These are phyloP conservation scores for Platysternon megacephalum DNA, from an alignment of 2,113 vertebrate species.

Conservation along the genomic window DNA sequence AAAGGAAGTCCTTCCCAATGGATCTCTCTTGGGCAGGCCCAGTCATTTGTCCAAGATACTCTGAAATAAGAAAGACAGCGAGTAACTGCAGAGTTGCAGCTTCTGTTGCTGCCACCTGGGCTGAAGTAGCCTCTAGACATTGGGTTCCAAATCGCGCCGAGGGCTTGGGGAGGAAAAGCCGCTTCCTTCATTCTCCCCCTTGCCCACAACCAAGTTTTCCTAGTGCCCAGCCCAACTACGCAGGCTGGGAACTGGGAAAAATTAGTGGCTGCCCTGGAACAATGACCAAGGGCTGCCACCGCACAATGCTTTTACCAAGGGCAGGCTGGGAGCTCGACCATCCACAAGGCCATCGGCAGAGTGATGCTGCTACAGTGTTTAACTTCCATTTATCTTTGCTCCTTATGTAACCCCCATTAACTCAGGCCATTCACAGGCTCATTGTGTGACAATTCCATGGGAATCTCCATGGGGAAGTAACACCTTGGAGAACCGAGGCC, in stretches of 20 bases:
- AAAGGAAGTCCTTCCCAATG: fast-evolving
- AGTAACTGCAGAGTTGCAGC: not conserved
- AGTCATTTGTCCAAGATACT: constrained; percentile 38
- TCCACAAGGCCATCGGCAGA: not conserved
- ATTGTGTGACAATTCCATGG: not conserved
- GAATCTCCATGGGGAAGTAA: not conserved
- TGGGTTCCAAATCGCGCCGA: not conserved
- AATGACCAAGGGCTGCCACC: not conserved
- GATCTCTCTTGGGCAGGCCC: fast-evolving
- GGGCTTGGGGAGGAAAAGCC: not conserved
- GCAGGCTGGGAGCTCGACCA: not conserved
- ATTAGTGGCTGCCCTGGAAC: not conserved
- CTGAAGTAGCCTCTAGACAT: not conserved
- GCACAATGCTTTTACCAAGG: not conserved
- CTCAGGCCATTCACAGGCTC: not conserved
- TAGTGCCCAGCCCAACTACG: too few species aligned
- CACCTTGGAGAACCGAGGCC: not conserved
- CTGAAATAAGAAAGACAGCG: not conserved
- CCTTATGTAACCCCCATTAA: not conserved
- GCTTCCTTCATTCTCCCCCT: not conserved
- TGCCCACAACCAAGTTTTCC: not conserved
- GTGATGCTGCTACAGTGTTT: not conserved
- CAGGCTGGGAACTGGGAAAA: not conserved
- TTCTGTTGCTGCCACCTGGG: not conserved
- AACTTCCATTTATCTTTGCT: not conserved